phyloP scores from a whole-genome alignment of 2,888 invertebrate species.

The Chironomus tentans region DNA sequence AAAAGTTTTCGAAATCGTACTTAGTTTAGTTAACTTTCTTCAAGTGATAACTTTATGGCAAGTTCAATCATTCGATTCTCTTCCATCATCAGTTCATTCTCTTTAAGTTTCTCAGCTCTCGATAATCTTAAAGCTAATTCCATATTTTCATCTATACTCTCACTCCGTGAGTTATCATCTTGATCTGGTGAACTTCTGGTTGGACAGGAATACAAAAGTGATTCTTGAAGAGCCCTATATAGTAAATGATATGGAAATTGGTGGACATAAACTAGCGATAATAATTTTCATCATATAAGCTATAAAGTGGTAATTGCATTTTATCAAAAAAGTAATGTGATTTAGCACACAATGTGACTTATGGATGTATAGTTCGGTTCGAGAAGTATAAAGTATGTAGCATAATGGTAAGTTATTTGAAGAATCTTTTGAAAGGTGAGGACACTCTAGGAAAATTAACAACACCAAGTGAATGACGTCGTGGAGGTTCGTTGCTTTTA shows the following conservation, averaged over 20 bases:
- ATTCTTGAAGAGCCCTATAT: constrained; percentile 22
- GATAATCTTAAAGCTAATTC: constrained; percentile 17
- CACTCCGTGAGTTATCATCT: constrained; percentile 15
- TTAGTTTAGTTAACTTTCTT: constrained; percentile 12
- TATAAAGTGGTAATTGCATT: neutral
- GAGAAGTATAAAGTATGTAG: neutral
- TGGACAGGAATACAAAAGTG: constrained; percentile 2
- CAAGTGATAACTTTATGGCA: constrained; percentile 15
- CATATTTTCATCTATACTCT: constrained; percentile 21
- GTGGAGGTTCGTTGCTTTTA: neutral
- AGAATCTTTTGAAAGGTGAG: constrained; percentile 2
- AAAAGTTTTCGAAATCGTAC: neutral
- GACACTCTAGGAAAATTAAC: neutral
- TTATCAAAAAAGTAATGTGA: neutral
- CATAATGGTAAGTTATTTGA: neutral
- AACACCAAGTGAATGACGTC: constrained; percentile 15
- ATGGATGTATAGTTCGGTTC: neutral
- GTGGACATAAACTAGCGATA: constrained; percentile 12
- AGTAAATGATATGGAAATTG: neutral
- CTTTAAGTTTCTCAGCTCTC: constrained; percentile 13
- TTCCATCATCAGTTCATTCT: constrained; percentile 17
- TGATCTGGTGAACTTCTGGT: neutral
- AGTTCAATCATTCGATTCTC: constrained; percentile 22
- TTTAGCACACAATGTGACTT: neutral
- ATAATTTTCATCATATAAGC: neutral